Evolutionary conservation across 2,113 vertebrate species (phyloP).

Genomic region (Fulica atra): DNA sequence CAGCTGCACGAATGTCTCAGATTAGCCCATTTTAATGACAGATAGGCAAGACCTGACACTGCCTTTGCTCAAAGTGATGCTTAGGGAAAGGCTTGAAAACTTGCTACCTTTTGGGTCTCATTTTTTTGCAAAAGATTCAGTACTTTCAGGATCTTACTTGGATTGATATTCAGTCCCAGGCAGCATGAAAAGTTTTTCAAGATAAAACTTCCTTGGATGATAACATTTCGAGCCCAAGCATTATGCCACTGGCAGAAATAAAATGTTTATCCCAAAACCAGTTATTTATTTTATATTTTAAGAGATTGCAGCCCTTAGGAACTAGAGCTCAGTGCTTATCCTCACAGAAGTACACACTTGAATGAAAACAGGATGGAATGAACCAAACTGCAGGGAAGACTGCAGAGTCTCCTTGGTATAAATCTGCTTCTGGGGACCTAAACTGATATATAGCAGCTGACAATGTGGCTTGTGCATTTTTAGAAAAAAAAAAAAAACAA

Average conservation of each 20-base stretch:
- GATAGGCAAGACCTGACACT: neutral
- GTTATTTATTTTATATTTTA: conserved; percentile 57
- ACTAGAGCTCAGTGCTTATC: neutral
- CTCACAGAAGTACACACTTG: conserved; percentile 23
- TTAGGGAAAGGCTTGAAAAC: neutral
- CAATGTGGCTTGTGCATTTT: neutral
- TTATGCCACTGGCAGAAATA: conserved; percentile 25
- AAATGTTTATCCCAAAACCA: conserved; percentile 54
- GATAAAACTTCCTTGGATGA: conserved; percentile 35
- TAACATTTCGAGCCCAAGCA: conserved; percentile 28
- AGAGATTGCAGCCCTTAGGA: conserved; percentile 33
- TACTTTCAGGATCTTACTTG: neutral
- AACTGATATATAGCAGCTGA: neutral
- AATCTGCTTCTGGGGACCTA: neutral
- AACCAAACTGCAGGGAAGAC: neutral
- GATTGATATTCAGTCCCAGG: neutral
- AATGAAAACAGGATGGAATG: conserved; percentile 44
- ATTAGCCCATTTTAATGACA: neutral
- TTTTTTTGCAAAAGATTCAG: neutral
- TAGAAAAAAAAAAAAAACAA: neutral
- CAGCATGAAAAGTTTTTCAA: conserved; percentile 10
- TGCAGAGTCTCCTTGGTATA: neutral
- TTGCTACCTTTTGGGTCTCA: neutral
- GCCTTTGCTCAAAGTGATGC: neutral
- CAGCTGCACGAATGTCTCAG: neutral